phyloP scores from a whole-genome alignment of 2,888 invertebrate species.

The Automeris io region DNA sequence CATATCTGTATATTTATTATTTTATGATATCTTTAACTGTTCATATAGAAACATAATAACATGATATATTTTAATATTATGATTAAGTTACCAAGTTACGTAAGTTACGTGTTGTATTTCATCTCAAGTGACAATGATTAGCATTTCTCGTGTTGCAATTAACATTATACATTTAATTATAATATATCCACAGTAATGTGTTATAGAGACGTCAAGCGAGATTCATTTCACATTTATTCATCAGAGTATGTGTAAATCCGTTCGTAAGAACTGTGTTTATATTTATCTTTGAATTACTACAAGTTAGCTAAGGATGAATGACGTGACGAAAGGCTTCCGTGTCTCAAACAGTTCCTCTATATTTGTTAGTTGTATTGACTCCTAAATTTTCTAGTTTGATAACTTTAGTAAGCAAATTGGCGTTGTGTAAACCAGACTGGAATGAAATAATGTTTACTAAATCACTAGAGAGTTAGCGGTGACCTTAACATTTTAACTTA shows the following conservation, averaged over 20 bases:
- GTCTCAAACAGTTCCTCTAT: constrained; percentile 4
- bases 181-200: too few relatives aligned
- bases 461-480: constrained; percentile 10
- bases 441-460: constrained; percentile 10
- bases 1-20: too few relatives aligned
- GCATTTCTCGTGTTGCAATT: constrained; percentile 10
- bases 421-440: constrained; percentile 3
- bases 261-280: constrained; percentile 11
- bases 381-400: constrained; percentile 3
- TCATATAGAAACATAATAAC: too few relatives aligned
- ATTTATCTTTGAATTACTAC: constrained; percentile 14
- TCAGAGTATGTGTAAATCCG: constrained; percentile 12
- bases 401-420: not conserved
- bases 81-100: too few relatives aligned
- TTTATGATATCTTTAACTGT: too few relatives aligned
- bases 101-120: constrained; percentile 8
- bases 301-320: constrained; percentile 11
- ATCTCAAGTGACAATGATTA: constrained; percentile 8
- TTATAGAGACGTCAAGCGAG: not conserved
- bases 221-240: not conserved
- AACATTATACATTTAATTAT: constrained; percentile 7
- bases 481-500: constrained; percentile 29
- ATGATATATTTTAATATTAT: too few relatives aligned
- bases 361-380: constrained; percentile 14
- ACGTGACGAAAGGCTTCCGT: constrained; percentile 14